These are phyloP conservation scores for Gambusia yucatana DNA, from an alignment of 2,797 vertebrate genomes.

Conservation along the genomic window DNA sequence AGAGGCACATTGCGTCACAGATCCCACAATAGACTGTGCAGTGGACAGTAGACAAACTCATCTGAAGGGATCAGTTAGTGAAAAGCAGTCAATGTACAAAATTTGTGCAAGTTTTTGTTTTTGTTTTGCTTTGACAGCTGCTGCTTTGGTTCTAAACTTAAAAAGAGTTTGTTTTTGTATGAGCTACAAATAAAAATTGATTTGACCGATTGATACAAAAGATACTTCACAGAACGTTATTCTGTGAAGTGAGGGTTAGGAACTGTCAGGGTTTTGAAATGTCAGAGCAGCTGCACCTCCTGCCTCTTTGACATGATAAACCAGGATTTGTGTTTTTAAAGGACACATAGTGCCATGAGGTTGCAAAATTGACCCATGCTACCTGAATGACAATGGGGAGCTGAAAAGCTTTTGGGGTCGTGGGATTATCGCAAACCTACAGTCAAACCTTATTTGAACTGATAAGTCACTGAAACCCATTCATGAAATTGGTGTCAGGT, in stretches of 20 bases:
- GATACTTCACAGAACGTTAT: no score
- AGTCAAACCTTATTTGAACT: neutral
- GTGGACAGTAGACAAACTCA: no score
- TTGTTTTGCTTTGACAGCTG: constrained; percentile 13
- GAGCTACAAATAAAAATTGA: neutral
- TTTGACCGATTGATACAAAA: neutral
- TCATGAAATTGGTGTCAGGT: neutral
- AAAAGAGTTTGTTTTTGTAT: neutral
- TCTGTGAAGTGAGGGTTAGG: neutral
- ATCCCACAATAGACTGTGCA: no score
- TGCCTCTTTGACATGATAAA: neutral
- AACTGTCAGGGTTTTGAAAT: neutral
- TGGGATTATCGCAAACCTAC: neutral
- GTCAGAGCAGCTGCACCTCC: neutral
- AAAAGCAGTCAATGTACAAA: constrained; percentile 19
- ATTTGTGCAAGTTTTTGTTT: constrained; percentile 14
- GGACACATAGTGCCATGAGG: neutral
- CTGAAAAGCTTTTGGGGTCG: neutral
- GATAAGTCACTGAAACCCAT: neutral
- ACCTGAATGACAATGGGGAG: neutral
- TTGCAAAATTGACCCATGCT: neutral
- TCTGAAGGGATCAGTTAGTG: no score
- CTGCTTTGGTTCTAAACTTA: constrained; percentile 16
- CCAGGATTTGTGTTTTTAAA: neutral
- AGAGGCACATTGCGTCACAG: no score